These are phyloP conservation scores for Cistogaster globosa DNA, from an alignment of 2,888 invertebrate genomes.

Conservation along the genomic window DNA sequence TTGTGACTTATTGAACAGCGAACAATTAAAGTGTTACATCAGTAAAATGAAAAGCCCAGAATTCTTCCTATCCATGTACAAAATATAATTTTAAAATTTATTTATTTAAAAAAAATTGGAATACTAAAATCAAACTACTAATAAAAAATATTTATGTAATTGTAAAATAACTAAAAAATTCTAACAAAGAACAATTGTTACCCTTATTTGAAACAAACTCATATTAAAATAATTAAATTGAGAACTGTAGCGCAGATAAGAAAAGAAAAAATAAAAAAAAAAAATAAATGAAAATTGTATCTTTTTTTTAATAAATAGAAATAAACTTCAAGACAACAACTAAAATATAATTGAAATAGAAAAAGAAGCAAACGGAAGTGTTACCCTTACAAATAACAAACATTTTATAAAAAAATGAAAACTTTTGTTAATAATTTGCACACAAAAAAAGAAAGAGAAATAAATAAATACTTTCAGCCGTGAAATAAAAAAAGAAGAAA, in stretches of 20 bases:
- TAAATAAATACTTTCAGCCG: conserved; percentile 7
- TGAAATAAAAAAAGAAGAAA: conserved; percentile 22
- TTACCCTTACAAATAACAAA: conserved; percentile 52
- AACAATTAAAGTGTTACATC: too few relatives aligned
- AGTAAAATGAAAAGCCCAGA: too few relatives aligned
- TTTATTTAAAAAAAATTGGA: too few relatives aligned
- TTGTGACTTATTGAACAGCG: too few relatives aligned
- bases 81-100: too few relatives aligned
- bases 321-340: conserved; percentile 16
- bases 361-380: conserved; percentile 57
- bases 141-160: too few relatives aligned
- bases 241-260: not conserved
- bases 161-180: too few relatives aligned
- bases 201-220: conserved; percentile 42
- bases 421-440: conserved; percentile 63
- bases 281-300: conserved; percentile 22
- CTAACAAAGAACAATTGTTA: too few relatives aligned
- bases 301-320: not conserved
- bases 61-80: too few relatives aligned
- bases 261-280: conserved; percentile 49
- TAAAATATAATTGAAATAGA: conserved; percentile 54
- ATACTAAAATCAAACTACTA: too few relatives aligned
- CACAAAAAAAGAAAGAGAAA: not conserved
- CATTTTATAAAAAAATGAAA: conserved; percentile 16
- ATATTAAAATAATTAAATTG: not conserved